phyloP scores from a whole-genome alignment of 2,888 invertebrate genomes.

The Teleogryllus oceanicus region DNA sequence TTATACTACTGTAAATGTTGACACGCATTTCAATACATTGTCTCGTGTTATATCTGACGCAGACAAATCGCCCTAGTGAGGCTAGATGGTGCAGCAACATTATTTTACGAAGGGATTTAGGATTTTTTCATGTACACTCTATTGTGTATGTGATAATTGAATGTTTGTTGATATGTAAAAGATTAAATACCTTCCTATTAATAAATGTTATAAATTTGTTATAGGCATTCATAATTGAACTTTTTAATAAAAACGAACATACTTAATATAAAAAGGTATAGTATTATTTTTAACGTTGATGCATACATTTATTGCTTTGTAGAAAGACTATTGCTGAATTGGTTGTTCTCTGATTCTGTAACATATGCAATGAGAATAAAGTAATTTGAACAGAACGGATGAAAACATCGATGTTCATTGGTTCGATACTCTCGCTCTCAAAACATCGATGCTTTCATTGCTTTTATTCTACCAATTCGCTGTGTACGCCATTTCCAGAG shows the following conservation, averaged over 20 bases:
- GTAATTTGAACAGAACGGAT: neutral
- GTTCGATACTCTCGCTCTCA: neutral
- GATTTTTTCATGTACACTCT: neutral
- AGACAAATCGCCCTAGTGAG: neutral
- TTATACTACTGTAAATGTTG: neutral
- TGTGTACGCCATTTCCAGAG: too few species aligned
- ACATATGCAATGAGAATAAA: neutral
- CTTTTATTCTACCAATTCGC: neutral
- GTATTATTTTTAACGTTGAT: neutral
- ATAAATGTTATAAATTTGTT: constrained; percentile 18
- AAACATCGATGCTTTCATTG: neutral
- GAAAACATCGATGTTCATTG: constrained; percentile 9
- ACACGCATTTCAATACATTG: neutral
- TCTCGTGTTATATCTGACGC: constrained; percentile 3
- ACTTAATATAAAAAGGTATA: neutral
- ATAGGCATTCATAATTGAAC: neutral
- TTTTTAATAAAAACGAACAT: neutral
- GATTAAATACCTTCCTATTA: neutral
- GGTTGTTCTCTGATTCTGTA: neutral
- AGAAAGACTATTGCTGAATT: neutral
- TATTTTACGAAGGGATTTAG: neutral
- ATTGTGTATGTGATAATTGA: neutral
- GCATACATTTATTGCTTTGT: neutral
- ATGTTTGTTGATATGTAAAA: neutral
- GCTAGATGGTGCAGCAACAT: constrained; percentile 18